A percentile compares a stretch with the other conserved stretches of the same genome.
Evolutionary conservation across 2,888 invertebrate genomes (phyloP).

Genomic region (Ecdyonurus torrentis): DNA sequence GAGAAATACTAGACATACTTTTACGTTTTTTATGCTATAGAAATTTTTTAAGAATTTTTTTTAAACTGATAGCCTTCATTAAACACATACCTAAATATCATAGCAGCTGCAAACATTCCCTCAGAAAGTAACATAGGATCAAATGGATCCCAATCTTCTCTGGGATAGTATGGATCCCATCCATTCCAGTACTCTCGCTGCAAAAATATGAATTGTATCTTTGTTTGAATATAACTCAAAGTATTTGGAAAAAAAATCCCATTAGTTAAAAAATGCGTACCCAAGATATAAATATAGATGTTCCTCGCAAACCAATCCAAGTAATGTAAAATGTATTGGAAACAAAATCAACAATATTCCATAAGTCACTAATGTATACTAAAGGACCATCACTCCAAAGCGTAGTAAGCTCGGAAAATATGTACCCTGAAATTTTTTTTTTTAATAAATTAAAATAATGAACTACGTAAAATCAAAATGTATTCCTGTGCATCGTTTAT

Average conservation of each 20-base stretch:
- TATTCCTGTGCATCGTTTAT: too few species aligned
- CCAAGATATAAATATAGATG: conserved; percentile 78
- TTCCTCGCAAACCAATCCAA: conserved; percentile 75
- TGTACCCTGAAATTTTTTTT: neutral
- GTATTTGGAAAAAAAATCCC: too few species aligned
- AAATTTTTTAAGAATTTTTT: too few species aligned
- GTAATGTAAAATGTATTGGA: conserved; percentile 91
- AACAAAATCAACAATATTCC: conserved; percentile 97
- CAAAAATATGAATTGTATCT: too few species aligned
- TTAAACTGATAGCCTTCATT: too few species aligned
- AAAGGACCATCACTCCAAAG: conserved; percentile 79
- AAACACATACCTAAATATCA: conserved; percentile 85
- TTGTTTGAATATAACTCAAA: too few species aligned
- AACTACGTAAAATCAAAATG: too few species aligned
- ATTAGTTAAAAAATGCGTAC: conserved; percentile 31
- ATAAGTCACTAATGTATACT: conserved; percentile 87
- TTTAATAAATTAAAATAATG: too few species aligned
- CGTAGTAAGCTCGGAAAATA: neutral
- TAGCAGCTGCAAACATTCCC: conserved; percentile 90
- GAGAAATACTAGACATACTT: too few species aligned
- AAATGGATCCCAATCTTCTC: conserved; percentile 85
- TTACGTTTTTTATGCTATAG: too few species aligned
- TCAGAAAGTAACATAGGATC: conserved; percentile 91
- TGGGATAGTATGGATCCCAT: conserved; percentile 65
- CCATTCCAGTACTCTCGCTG: conserved; percentile 53